phyloP scores from a whole-genome alignment of 2,113 vertebrate species.

The Crotalus helleri region DNA sequence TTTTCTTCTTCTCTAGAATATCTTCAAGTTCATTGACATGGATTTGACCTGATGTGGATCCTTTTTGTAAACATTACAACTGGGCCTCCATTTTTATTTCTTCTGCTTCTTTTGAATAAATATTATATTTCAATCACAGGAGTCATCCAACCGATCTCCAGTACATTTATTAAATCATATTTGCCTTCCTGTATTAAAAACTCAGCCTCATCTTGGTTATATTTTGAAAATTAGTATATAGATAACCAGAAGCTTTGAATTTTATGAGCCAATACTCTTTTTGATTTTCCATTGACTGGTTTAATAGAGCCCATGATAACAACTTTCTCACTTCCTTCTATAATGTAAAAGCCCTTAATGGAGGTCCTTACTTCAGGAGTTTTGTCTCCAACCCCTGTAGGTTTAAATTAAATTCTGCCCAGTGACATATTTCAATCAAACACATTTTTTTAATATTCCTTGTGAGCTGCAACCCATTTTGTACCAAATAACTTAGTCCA shows the following conservation, averaged over 20 bases:
- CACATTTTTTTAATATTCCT: neutral
- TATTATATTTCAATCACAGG: neutral
- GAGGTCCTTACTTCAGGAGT: neutral
- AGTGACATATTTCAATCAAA: neutral
- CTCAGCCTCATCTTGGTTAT: neutral
- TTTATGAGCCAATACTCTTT: neutral
- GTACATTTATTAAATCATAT: neutral
- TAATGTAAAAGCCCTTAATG: neutral
- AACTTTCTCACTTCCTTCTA: neutral
- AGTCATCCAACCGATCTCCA: neutral
- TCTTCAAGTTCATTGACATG: neutral
- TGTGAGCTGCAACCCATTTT: neutral
- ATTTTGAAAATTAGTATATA: neutral
- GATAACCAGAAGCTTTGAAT: neutral
- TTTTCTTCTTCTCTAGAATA: neutral
- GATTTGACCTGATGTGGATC: neutral
- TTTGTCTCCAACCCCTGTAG: neutral
- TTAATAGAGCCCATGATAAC: neutral
- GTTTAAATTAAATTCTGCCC: neutral
- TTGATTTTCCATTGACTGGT: neutral
- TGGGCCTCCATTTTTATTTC: neutral
- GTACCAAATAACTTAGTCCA: neutral
- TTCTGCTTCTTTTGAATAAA: neutral
- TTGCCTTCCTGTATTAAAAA: neutral
- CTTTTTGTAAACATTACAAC: neutral